Evolutionary conservation across 2,797 vertebrate species (phyloP).

Genomic region (Paedocypris micromegethes): DNA sequence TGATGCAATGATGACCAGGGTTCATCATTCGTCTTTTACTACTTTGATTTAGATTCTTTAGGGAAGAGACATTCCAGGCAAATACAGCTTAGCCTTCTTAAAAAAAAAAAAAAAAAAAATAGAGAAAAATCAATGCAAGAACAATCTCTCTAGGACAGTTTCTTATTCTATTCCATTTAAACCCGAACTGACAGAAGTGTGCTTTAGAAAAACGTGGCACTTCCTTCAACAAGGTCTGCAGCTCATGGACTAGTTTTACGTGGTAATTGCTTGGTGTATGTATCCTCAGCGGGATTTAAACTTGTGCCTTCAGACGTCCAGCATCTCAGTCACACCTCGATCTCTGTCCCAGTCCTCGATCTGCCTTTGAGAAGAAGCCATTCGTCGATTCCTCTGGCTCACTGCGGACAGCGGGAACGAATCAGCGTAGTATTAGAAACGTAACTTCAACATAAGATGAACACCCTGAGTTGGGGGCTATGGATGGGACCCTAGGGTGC

Average conservation of each 20-base stretch:
- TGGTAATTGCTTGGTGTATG: slow-evolving; percentile 55
- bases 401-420: slow-evolving; percentile 46
- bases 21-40: too few species aligned
- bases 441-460: slow-evolving; percentile 73
- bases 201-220: slow-evolving; percentile 57
- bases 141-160: slow-evolving; percentile 42
- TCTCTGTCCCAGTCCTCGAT: slow-evolving; percentile 15
- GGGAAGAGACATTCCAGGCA: slow-evolving; percentile 29
- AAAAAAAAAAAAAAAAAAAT: background rate
- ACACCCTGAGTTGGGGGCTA: slow-evolving; percentile 53
- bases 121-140: slow-evolving; percentile 35
- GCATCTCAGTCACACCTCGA: slow-evolving; percentile 33
- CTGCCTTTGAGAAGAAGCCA: slow-evolving; percentile 39
- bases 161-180: slow-evolving; percentile 57
- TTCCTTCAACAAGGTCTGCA: slow-evolving; percentile 49
- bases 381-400: slow-evolving; percentile 39
- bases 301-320: slow-evolving; percentile 47
- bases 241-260: slow-evolving; percentile 51
- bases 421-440: slow-evolving; percentile 64
- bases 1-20: too few species aligned
- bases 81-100: background rate
- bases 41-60: too few species aligned
- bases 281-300: slow-evolving; percentile 52
- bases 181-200: slow-evolving; percentile 58
- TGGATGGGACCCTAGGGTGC: slow-evolving; percentile 60